phyloP scores from a whole-genome alignment of 2,888 invertebrate species.

The Nymphalis c-album region DNA sequence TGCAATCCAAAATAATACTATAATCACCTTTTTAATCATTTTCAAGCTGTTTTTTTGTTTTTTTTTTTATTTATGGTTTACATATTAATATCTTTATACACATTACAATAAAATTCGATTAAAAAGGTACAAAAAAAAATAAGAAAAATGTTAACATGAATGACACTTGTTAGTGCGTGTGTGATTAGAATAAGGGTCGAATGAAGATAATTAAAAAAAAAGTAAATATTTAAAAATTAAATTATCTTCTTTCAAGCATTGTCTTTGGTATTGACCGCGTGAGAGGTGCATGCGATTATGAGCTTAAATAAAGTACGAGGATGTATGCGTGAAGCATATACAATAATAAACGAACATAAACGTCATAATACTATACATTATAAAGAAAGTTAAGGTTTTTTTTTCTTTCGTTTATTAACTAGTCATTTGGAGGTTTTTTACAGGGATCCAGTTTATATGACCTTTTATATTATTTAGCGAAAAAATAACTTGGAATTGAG shows the following conservation, averaged over 20 bases:
- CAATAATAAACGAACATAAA: conserved; percentile 2
- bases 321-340: conserved; percentile 54
- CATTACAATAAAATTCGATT: conserved; percentile 4
- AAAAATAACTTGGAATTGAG: conserved; percentile 32
- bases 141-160: conserved; percentile 61
- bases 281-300: conserved; percentile 66
- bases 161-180: conserved; percentile 73
- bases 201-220: conserved; percentile 39
- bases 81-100: background rate
- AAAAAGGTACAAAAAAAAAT: conserved; percentile 28
- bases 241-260: conserved; percentile 50
- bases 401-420: background rate
- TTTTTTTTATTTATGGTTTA: background rate
- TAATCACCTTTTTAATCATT: conserved; percentile 39
- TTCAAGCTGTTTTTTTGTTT: conserved; percentile 18
- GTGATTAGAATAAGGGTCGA: conserved; percentile 62
- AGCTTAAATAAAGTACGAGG: conserved; percentile 75
- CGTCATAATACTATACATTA: background rate
- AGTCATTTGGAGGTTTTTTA: conserved; percentile 35
- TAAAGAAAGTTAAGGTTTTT: background rate
- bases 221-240: conserved; percentile 11
- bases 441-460: conserved; percentile 44
- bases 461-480: conserved; percentile 21
- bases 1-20: conserved; percentile 37
- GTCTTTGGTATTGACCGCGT: conserved; percentile 52